Base-by-base conservation (phyloP, 2,888 invertebrate genomes). In the Acrocera orbiculus region DNA sequence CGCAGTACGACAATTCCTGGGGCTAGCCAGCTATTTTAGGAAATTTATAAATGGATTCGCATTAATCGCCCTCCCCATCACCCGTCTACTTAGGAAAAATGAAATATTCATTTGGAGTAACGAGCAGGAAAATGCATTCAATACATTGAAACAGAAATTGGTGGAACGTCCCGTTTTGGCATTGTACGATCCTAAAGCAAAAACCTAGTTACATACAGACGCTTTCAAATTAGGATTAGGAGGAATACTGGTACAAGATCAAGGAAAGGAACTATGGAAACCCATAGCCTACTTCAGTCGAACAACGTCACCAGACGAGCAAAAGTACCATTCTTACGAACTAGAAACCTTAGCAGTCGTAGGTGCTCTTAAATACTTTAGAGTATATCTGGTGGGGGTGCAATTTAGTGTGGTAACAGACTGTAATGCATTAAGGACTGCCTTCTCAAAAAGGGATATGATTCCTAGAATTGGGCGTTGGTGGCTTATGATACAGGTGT, bases 401-500 rank as follows among this genome's bases (percentile, higher is more conserved):
- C 4, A 22, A 10, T 26, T 26, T 26, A 26, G 14, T 14, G 14
- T 26, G 5, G n/a, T 26, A 2, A 26, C 26, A 13, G 26, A 26
- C 14, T 26, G 26, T 15, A 11, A 26, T 5, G 11, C 26, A 14
- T 14, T 26, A 14, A 15, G 7, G 14, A 14, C 4, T 5, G 14
- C 26, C 4, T 9, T 11, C 4, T 14, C 11, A 4, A 11, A 26
- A 9, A 13, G n/a, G 9, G 14, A 13, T 5, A 14, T 26, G 14
- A 26, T 7, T 14, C 6, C 26, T 4, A n/a, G 14, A 6, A 26
- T 26, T 4, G 14, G 4, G 7, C 5, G 26, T 8, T 26, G 26
- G 26, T 51, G 50, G 44, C 22, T 52, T 8, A 23, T 14, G 11
- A 35, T 46, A 2, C 49, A 49, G 33, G 51, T 53, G 26, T 53